Percentiles rank a stretch among this genome's conserved stretches.
phyloP scores from a whole-genome alignment of 2,113 vertebrate species.

The Gavialis gangeticus region DNA sequence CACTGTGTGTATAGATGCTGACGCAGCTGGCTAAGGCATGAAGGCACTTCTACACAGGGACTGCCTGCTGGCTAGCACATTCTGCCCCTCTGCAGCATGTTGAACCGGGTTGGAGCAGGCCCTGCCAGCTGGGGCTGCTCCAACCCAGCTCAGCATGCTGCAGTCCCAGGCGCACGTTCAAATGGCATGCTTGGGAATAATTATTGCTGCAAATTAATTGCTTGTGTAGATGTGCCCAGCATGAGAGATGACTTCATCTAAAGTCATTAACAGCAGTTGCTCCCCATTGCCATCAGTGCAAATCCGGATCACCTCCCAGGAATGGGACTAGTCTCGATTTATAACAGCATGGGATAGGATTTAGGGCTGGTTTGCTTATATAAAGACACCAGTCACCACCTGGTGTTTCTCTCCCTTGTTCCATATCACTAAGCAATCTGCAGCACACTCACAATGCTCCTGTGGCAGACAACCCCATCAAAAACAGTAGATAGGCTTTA shows the following conservation, averaged over 20 bases:
- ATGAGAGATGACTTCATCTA: not conserved
- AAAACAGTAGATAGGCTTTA: not conserved
- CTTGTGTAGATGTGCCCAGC: too few relatives aligned
- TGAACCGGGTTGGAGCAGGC: too few relatives aligned
- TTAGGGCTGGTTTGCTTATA: not conserved
- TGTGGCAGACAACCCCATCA: not conserved
- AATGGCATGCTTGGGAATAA: too few relatives aligned
- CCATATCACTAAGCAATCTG: not conserved
- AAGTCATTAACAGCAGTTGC: not conserved
- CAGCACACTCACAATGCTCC: not conserved
- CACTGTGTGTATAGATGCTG: too few relatives aligned
- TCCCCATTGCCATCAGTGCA: not conserved
- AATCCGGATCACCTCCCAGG: not conserved
- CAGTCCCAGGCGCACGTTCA: too few relatives aligned
- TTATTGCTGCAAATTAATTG: too few relatives aligned
- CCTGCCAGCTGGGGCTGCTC: too few relatives aligned
- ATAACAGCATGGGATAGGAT: rapidly evolving
- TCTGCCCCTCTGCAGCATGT: too few relatives aligned
- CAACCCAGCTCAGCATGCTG: too few relatives aligned
- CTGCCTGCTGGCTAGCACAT: too few relatives aligned
- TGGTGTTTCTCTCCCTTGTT: not conserved
- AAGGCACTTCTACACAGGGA: too few relatives aligned
- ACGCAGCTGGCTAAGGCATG: too few relatives aligned
- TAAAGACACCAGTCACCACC: not conserved
- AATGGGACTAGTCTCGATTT: not conserved